Evolutionary conservation across 2,888 invertebrate species (phyloP), one percentile per base, ranked within the genome.

Genomic region (Papilio demoleus): DNA sequence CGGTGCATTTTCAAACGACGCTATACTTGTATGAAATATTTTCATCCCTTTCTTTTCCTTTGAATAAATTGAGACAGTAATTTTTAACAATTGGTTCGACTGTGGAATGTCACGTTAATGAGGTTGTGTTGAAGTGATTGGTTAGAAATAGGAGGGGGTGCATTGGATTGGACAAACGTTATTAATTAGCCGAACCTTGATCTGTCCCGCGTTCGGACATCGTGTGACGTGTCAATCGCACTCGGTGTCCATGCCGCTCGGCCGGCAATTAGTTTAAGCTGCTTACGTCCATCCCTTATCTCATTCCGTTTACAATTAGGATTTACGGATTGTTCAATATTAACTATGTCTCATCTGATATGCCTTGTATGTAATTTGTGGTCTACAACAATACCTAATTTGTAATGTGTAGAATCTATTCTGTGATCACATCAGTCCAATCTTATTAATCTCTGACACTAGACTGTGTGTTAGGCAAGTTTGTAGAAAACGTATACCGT

Each of bases 141-240:
- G 45, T 45, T 47, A n/a, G 1, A 4, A 12, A 4, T 5, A 11
- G 22, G 22, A 11, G 45, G 17, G 34, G 53, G 60, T 24, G 62
- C 22, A 22, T 63, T 60, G 63, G 69, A 67, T 58, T 42, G 69
- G 67, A 45, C 61, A 62, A 62, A 19, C 70, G 68, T 62, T 74
- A 74, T 83, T 86, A 84, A 87, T 86, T 86, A 86, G 77, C 70
- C 72, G 73, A 73, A 79, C 78, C 81, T 80, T 77, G 81, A 80
- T 80, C 76, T 82, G 84, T 81, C 83, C 80, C 77, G 78, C 74
- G 79, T 77, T 77, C 78, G 74, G 75, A 79, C 75, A 74, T 75
- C 74, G 50, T 42, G 31, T 74, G 74, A 78, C 73, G 82, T 86
- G 87, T 80, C 88, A 85, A 84, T 83, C 78, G 81, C 84, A 86